Conservation (phyloP, 1,140 invertebrate species). For the Lineus longissimus region DNA sequence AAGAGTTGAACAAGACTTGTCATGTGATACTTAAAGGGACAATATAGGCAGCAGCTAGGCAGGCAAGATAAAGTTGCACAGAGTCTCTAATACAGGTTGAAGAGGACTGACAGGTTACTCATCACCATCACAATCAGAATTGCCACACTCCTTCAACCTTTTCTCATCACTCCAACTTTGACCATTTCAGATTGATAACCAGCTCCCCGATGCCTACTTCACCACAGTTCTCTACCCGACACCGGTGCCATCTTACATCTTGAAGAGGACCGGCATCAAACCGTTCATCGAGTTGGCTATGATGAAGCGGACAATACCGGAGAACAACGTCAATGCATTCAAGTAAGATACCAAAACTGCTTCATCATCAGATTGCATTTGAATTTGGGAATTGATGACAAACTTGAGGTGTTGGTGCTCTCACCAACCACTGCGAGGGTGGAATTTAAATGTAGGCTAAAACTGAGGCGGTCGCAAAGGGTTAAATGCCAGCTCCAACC, state of each 20-base stretch:
- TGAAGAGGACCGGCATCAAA: slow-evolving; percentile 57
- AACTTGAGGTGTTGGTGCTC: too few species aligned
- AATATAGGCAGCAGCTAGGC: too few species aligned
- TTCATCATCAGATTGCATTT: background rate
- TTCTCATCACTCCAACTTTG: too few species aligned
- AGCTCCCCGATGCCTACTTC: slow-evolving; percentile 71
- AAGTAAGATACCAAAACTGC: slow-evolving; percentile 50
- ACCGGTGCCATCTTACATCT: slow-evolving; percentile 52
- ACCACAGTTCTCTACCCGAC: slow-evolving; percentile 70
- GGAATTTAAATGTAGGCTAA: too few species aligned
- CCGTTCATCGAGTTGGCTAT: slow-evolving; percentile 68
- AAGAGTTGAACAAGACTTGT: slow-evolving; percentile 13
- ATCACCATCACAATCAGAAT: too few species aligned
- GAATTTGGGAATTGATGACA: background rate
- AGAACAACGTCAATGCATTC: slow-evolving; percentile 56
- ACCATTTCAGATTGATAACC: slow-evolving; percentile 70
- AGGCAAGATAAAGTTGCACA: too few species aligned
- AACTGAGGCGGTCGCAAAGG: too few species aligned
- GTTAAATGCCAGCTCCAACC: too few species aligned
- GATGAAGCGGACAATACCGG: slow-evolving; percentile 61
- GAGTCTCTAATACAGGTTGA: background rate
- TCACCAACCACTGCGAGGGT: too few species aligned
- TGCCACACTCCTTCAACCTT: background rate
- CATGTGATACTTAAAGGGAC: background rate
- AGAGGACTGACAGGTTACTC: too few species aligned